Conservation (phyloP, 2,797 vertebrate species). For the Takifugu ocellatus region DNA sequence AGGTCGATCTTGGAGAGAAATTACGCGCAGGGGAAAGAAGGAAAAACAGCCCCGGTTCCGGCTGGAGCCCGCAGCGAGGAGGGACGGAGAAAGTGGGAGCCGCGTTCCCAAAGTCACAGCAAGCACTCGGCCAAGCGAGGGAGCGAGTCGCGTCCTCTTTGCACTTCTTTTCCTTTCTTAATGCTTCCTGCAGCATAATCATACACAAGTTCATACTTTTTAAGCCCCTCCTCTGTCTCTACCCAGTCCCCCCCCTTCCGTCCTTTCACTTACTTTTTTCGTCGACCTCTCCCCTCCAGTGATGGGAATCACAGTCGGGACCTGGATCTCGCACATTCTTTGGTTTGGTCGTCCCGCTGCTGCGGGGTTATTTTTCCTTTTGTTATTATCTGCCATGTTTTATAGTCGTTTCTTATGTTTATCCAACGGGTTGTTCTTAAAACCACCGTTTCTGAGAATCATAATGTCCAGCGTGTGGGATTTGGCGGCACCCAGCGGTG, state of each 20-base stretch:
- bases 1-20: conserved; percentile 37
- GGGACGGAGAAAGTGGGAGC: conserved; percentile 23
- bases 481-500: too few relatives aligned
- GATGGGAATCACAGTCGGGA: conserved; percentile 55
- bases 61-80: conserved; percentile 25
- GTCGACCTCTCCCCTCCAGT: conserved; percentile 45
- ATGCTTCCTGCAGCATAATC: conserved; percentile 84
- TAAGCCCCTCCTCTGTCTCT: conserved; percentile 61
- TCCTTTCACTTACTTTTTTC: conserved; percentile 33
- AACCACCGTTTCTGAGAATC: too few relatives aligned
- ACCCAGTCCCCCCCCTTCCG: conserved; percentile 55
- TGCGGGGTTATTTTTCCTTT: too few relatives aligned
- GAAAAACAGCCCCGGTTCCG: conserved; percentile 43
- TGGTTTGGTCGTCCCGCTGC: neutral
- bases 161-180: conserved; percentile 73
- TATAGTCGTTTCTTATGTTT: too few relatives aligned
- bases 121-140: conserved; percentile 17
- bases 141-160: conserved; percentile 55
- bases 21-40: conserved; percentile 53
- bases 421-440: too few relatives aligned
- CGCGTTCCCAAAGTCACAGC: conserved; percentile 15
- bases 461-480: too few relatives aligned
- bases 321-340: conserved; percentile 61
- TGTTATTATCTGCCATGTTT: too few relatives aligned
- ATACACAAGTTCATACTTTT: conserved; percentile 84